Evolutionary conservation across 2,888 invertebrate species (phyloP).

Genomic region (Leptopterna dolabrata): DNA sequence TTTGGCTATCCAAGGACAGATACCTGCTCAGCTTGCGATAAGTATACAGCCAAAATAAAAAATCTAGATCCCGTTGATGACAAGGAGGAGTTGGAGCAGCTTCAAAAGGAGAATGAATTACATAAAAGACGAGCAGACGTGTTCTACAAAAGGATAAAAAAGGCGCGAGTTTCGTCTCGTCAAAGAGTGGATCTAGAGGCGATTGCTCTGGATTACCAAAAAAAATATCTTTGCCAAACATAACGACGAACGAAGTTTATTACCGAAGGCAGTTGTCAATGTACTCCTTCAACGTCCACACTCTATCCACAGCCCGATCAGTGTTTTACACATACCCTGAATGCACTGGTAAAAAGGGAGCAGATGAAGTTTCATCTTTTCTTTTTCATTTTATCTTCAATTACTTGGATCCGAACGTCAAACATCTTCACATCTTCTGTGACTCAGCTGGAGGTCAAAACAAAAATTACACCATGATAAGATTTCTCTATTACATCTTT

Average conservation of each 20-base stretch:
- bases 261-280: background rate
- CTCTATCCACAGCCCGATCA: too few species aligned
- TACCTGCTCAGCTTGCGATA: too few species aligned
- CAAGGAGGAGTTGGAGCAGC: background rate
- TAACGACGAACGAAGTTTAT: background rate
- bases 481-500: constrained; percentile 57
- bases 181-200: background rate
- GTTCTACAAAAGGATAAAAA: too few species aligned
- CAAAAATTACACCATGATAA: constrained; percentile 58
- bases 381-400: background rate
- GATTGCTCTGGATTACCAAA: background rate
- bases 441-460: constrained; percentile 57
- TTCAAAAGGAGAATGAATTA: background rate
- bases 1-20: too few species aligned
- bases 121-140: too few species aligned
- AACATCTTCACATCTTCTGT: background rate
- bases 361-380: background rate
- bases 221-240: background rate
- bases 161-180: background rate
- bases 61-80: too few species aligned
- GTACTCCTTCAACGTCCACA: background rate
- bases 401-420: background rate
- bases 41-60: too few species aligned
- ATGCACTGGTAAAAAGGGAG: background rate
- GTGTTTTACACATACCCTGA: background rate